Evolutionary conservation across 1,140 invertebrate species (phyloP).

Genomic region (Hesperophylax magnus): DNA sequence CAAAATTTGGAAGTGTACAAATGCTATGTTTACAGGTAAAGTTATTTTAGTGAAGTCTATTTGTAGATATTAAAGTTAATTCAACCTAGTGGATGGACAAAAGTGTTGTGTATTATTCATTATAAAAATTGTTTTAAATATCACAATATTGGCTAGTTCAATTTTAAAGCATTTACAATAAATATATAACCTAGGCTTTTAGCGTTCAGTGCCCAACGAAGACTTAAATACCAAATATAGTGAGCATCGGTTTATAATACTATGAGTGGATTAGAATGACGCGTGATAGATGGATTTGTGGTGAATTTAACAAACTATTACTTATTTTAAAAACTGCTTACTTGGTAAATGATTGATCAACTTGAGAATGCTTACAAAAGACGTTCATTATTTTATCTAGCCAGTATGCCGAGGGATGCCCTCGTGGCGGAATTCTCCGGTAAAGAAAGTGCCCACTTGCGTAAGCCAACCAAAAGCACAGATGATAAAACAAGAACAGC

Average conservation of each 20-base stretch:
- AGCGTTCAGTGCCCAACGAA: neutral
- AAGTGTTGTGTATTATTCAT: neutral
- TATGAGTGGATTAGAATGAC: neutral
- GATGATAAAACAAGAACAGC: slow-evolving; percentile 89
- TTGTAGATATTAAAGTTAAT: neutral
- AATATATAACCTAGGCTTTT: slow-evolving; percentile 8
- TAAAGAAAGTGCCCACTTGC: slow-evolving; percentile 87
- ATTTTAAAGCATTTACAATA: slow-evolving; percentile 19
- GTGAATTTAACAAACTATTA: neutral
- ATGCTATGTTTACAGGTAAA: neutral
- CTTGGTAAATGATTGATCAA: slow-evolving; percentile 15
- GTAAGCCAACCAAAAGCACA: slow-evolving; percentile 85
- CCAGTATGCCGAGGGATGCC: slow-evolving; percentile 74
- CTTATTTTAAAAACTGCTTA: slow-evolving; percentile 34
- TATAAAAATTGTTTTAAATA: slow-evolving; percentile 20
- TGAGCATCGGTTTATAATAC: neutral
- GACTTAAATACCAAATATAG: slow-evolving; percentile 1
- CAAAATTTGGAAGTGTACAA: neutral
- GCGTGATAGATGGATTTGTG: slow-evolving; percentile 1
- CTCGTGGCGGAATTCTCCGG: slow-evolving; percentile 79
- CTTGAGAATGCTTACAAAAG: neutral
- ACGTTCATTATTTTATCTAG: slow-evolving; percentile 65
- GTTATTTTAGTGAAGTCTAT: neutral
- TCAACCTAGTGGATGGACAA: neutral
- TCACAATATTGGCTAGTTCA: slow-evolving; percentile 22